Evolutionary conservation across 2,888 invertebrate genomes (phyloP), one percentile per base, ranked within the genome.

Genomic region (Choreutis nemorana): DNA sequence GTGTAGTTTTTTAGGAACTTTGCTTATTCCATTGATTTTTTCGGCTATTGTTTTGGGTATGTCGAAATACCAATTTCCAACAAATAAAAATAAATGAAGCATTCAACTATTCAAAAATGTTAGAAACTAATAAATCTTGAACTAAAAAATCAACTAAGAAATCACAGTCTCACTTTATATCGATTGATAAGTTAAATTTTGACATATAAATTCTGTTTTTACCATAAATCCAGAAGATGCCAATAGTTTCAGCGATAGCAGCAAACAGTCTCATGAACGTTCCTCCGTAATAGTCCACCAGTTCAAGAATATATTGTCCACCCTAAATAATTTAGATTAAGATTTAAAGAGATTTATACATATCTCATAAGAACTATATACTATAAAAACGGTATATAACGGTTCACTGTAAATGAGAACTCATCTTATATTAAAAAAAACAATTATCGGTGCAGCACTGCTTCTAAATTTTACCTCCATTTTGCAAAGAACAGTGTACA

Each of bases 211-310:
- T 7, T 6, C 10, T 3, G 15, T 14, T 16, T 16, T 4, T 32
- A 84, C 90, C 89, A 50, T 92, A 92, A 31, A 91, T 83, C 87
- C 90, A 92, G 36, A 86, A 83, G 3, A 92, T 70, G 0, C 87
- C 86, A 23, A 87, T 75, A 26, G 87, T 81, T 56, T 92, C 91
- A 12, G 81, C 59, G 11, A 87, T 85, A 26, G 84, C 87, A 33
- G 86, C 66, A 23, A 86, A 79, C 31, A 91, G 73, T 6, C 89
- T 86, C 52, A 92, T 85, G 56, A 91, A 86, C 0, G 91, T 85
- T n/a, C 88, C 89, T 1, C 89, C 90, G 49, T 87, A 90, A 39
- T 84, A 83, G 52, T 90, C 90, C 42, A 90, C 86, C 26, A 90
- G 53, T 23, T 87, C 87, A 16, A 90, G 56, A 34, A 90, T 82